phyloP scores from a whole-genome alignment of 2,888 invertebrate genomes.

The Euphydryas editha region DNA sequence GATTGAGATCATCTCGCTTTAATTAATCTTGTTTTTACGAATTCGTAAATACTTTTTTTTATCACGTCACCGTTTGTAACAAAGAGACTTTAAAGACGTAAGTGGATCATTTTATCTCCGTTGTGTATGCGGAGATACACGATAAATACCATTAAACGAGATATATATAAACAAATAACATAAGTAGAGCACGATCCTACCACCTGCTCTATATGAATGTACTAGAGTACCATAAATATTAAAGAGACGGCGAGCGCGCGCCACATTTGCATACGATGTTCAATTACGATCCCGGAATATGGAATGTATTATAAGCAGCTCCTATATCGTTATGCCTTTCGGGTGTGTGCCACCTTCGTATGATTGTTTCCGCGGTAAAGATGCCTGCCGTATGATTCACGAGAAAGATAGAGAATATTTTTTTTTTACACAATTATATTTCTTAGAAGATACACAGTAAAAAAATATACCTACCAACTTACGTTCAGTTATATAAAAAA shows the following conservation, averaged over 20 bases:
- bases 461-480: not conserved
- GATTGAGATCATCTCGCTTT: constrained; percentile 20
- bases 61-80: constrained; percentile 4
- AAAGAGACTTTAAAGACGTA: constrained; percentile 2
- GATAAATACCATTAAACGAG: constrained; percentile 34
- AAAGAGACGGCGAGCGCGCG: constrained; percentile 70
- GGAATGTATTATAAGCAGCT: constrained; percentile 63
- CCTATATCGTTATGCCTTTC: constrained; percentile 66
- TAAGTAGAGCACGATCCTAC: constrained; percentile 55
- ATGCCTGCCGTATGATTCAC: constrained; percentile 38
- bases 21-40: constrained; percentile 17
- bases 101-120: not conserved
- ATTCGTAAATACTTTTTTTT: constrained; percentile 15
- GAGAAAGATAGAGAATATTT: not conserved
- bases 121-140: not conserved
- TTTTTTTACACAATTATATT: not conserved
- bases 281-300: constrained; percentile 76
- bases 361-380: constrained; percentile 55
- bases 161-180: constrained; percentile 55
- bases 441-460: too few relatives aligned
- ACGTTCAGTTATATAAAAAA: not conserved
- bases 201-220: constrained; percentile 65
- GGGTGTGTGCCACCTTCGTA: constrained; percentile 50
- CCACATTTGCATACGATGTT: constrained; percentile 76
- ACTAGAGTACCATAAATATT: constrained; percentile 73